Conservation (phyloP, 2,888 invertebrate genomes). For the Andrena fulva region DNA sequence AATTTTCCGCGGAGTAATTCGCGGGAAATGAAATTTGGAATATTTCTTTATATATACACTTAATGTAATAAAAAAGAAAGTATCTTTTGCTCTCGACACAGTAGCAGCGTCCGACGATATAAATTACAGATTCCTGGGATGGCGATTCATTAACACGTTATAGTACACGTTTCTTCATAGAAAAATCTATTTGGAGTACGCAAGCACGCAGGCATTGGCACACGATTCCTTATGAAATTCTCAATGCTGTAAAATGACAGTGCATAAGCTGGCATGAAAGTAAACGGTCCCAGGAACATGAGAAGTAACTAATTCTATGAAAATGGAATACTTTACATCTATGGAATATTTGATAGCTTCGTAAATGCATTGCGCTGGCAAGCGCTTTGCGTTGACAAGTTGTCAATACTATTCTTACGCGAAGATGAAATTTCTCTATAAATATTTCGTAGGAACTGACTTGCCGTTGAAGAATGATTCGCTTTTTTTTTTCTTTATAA, state of each 20-base stretch:
- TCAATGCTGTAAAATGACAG: conserved; percentile 7
- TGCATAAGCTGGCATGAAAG: conserved; percentile 7
- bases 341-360: conserved; percentile 58
- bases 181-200: conserved; percentile 42
- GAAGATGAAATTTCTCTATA: conserved; percentile 69
- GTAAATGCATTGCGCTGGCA: conserved; percentile 48
- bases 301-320: conserved; percentile 42
- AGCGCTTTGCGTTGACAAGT: conserved; percentile 37
- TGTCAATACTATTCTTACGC: conserved; percentile 59
- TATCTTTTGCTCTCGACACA: conserved; percentile 49
- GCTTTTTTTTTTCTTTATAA: conserved; percentile 72
- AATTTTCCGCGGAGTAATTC: background rate
- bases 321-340: conserved; percentile 57
- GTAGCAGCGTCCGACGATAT: conserved; percentile 53
- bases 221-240: conserved; percentile 55
- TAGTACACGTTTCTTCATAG: conserved; percentile 25
- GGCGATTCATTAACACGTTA: conserved; percentile 27
- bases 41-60: conserved; percentile 51
- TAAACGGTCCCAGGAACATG: conserved; percentile 53
- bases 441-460: conserved; percentile 78
- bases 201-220: conserved; percentile 67
- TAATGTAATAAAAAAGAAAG: conserved; percentile 47
- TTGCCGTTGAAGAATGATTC: conserved; percentile 70
- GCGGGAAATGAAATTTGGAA: conserved; percentile 17
- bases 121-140: conserved; percentile 60